A percentile compares a stretch with the other conserved stretches of the same genome.
Conservation (phyloP, 2,797 vertebrate species). For the Intellagama lesueurii region DNA sequence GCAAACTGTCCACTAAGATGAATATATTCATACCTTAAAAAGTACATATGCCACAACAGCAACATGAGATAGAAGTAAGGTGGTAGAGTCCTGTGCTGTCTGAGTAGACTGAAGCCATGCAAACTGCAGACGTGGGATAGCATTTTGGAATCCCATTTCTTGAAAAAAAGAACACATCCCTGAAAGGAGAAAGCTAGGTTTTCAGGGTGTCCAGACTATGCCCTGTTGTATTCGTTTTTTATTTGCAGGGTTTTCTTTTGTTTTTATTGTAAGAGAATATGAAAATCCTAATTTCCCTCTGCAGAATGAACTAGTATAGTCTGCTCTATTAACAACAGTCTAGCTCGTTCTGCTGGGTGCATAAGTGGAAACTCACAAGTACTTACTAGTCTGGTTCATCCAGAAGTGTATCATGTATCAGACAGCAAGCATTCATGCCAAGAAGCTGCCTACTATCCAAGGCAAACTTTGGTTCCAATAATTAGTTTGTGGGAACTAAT, state of each 20-base stretch:
- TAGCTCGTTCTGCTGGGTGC: neutral
- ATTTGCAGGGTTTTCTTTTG: too few relatives aligned
- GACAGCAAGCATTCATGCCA: constrained; percentile 44
- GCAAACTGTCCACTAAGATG: neutral
- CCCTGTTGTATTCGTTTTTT: neutral
- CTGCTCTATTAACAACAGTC: neutral
- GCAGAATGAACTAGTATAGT: neutral
- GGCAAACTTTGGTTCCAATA: constrained; percentile 29
- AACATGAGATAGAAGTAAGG: neutral
- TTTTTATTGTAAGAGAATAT: neutral
- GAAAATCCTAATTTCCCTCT: neutral
- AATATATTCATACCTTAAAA: constrained; percentile 37
- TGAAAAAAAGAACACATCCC: neutral
- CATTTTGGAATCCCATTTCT: neutral
- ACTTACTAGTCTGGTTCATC: constrained; percentile 39
- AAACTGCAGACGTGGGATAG: too few relatives aligned
- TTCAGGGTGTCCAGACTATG: neutral
- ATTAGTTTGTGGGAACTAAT: constrained; percentile 54
- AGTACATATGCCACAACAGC: neutral
- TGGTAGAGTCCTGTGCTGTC: neutral
- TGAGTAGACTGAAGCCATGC: neutral
- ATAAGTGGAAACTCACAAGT: constrained; percentile 34
- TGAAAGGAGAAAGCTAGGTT: neutral
- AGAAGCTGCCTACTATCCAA: constrained; percentile 18
- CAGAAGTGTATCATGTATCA: constrained; percentile 22